Evolutionary conservation across 1,140 invertebrate genomes (phyloP), one percentile per base, ranked within the genome.

Genomic region (Varroa destructor): DNA sequence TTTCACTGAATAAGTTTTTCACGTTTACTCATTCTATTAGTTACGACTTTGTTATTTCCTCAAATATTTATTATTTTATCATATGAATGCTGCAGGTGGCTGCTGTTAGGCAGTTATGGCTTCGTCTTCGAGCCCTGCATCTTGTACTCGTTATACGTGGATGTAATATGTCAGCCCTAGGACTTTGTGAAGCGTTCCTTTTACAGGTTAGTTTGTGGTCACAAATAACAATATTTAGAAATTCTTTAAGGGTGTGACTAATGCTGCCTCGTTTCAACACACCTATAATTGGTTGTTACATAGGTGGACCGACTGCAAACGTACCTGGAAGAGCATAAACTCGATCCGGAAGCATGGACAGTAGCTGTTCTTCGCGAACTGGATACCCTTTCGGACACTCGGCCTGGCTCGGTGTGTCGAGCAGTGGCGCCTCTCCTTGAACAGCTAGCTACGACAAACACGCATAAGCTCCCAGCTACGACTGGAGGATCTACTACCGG

Each of bases 101-200:
- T 55, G 82, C 87, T 43, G 87, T 95, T 12, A 87, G 87, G 76
- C 89, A 94, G 77, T 83, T 94, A 40, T 86, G 90, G 75, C 77
- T 97, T 4, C 87, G 90, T 75, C 89, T 89, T 8, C 80, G 91
- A 37, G 90, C 90, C 0, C 80, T 94, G 5, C 88, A 92, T 77
- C 80, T 96, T 54, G 85, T 91, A 0, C 85, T 87, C 73, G 85
- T 85, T n/a, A 85, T 87, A 0, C 82, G 81, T 78, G 85, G 84
- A 43, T 84, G 82, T 46, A 84, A 85, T 73, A 81, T 81, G 14
- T 86, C 84, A 56, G 84, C 84, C 5, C 75, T 86, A 42, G 82
- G 83, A n/a, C 76, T 86, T 1, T 85, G 85, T 74, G 83, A 86
- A 73, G 81, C 85, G 56, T 86, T 87, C 75, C 75, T 87, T 1